Conservation (phyloP, 2,113 vertebrate genomes). For the Hymenochirus boettgeri region DNA sequence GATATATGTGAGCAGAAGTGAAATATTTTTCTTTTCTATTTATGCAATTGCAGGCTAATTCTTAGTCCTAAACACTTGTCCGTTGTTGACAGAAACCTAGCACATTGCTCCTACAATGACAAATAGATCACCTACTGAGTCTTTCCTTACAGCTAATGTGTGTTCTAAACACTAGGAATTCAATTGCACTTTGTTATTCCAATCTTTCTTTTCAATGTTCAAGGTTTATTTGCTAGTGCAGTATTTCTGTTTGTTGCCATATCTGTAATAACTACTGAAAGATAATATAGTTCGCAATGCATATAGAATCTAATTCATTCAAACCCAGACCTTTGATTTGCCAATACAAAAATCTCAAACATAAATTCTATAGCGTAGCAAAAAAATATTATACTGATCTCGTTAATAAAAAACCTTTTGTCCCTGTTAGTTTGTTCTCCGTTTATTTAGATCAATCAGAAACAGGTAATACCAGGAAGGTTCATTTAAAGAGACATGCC, state of each 20-base stretch:
- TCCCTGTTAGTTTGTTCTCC: background rate
- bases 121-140: background rate
- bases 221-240: background rate
- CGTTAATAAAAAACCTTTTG: background rate
- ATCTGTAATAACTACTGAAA: background rate
- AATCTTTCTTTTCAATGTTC: background rate
- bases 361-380: background rate
- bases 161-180: constrained; percentile 1
- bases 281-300: background rate
- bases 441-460: background rate
- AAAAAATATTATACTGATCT: background rate
- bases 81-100: background rate
- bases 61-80: background rate
- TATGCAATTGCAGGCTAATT: background rate
- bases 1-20: background rate
- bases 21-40: background rate
- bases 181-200: background rate
- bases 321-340: background rate
- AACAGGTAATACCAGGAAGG: background rate
- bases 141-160: background rate
- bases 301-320: background rate
- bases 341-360: background rate
- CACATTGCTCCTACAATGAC: too few relatives aligned
- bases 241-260: background rate
- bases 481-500: too few relatives aligned